Base-by-base conservation (phyloP, 1,140 invertebrate genomes). In the Hydropsyche tenuis region DNA sequence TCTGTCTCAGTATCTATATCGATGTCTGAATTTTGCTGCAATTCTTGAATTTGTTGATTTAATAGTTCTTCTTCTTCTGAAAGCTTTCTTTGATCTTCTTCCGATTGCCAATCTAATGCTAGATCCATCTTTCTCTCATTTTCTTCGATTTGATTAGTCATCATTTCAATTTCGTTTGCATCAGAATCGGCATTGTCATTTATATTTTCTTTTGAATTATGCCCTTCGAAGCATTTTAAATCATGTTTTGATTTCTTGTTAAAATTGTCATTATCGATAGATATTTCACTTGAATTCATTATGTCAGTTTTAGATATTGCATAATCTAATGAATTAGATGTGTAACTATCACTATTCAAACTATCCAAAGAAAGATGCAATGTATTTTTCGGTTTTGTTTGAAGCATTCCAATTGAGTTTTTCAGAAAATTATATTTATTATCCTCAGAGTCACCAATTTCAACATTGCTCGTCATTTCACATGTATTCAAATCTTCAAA, bases 1-100 rank as follows among this genome's bases (percentile, higher is more conserved):
- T 93, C 92, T 0, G 91, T 93, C 83, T 93, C 92, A 0, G 92
- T 93, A 77, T 93, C 92, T 23, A 93, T 85, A 82, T 93, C 92
- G 72, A 92, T 92, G 80, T 95, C 93, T 0, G 92, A 89, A 23
- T 89, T 92, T 81, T 95, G 89, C 66, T 91, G 85, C 60, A 91
- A 85, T 80, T 95, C 92, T 64, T 89, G 84, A 73, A 94, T 94
- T 81, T 95, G 92, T 63, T 91, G 88, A 75, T 92, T 92, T n/a
- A 95, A 79, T 0, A 88, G 86, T 74, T 92, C 92, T 81, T 95
- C 93, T 79, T 94, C 93, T 64, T 93, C 90, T 74, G 91, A 88
- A 71, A 96, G 79, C 78, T 94, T 86, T 23, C 86, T 81, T 73
- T 88, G 87, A 78, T 88, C 86, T 46, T 87, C 87, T 75, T 86